Conservation (phyloP, 2,888 invertebrate genomes). For the Matsumyia berberina region DNA sequence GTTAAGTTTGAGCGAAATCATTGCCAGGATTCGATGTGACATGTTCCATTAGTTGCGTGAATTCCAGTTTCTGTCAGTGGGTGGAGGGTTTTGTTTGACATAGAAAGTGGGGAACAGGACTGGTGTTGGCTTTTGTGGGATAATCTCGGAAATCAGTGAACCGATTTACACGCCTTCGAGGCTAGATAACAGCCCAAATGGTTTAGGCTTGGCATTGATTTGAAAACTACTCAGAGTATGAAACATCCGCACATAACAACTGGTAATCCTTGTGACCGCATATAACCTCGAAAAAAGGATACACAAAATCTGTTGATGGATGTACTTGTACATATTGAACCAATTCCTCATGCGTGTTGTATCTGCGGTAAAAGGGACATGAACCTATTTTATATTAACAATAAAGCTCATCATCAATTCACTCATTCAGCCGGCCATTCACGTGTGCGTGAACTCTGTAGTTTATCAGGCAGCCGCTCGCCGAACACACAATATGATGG, state of each 20-base stretch:
- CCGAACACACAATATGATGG: background rate
- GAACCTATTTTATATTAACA: conserved; percentile 66
- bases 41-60: conserved; percentile 62
- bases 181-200: too few species aligned
- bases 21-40: conserved; percentile 51
- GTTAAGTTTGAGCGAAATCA: conserved; percentile 54
- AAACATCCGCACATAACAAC: too few species aligned
- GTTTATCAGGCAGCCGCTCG: background rate
- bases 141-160: background rate
- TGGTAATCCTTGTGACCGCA: too few species aligned
- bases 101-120: too few species aligned
- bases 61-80: background rate
- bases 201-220: too few species aligned
- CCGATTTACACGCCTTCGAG: background rate
- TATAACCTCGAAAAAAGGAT: conserved; percentile 22
- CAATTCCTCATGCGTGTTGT: conserved; percentile 15
- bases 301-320: conserved; percentile 50
- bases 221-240: too few species aligned
- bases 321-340: conserved; percentile 7
- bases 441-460: conserved; percentile 63
- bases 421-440: conserved; percentile 55
- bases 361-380: conserved; percentile 40
- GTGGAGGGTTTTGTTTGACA: background rate
- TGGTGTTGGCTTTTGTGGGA: too few species aligned
- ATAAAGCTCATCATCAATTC: conserved; percentile 69